phyloP scores from a whole-genome alignment of 2,888 invertebrate species.

The Antheraea assamensis region DNA sequence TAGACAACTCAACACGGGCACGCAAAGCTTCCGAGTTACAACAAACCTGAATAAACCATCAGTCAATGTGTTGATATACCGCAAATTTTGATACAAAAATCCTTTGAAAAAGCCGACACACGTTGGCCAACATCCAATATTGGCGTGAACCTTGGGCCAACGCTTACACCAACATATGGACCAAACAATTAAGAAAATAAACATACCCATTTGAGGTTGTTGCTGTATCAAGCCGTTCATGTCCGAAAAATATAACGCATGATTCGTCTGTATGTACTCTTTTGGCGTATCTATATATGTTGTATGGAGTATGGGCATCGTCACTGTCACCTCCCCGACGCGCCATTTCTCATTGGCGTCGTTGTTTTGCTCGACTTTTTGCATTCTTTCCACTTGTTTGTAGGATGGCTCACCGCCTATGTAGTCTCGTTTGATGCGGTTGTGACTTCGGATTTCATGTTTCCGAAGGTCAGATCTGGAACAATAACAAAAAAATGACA shows the following conservation, averaged over 20 bases:
- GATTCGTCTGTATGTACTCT: constrained; percentile 52
- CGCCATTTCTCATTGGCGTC: constrained; percentile 44
- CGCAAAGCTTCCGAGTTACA: no score
- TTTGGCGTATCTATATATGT: constrained; percentile 62
- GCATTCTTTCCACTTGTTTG: constrained; percentile 69
- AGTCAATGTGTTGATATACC: no score
- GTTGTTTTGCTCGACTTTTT: constrained; percentile 54
- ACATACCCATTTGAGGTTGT: constrained; percentile 59
- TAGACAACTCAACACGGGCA: no score
- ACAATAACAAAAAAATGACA: neutral
- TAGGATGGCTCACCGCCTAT: constrained; percentile 75
- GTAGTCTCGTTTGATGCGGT: constrained; percentile 73
- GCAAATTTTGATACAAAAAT: no score
- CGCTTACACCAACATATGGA: no score
- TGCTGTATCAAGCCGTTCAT: constrained; percentile 59
- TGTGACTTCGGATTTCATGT: constrained; percentile 73
- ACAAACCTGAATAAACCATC: no score
- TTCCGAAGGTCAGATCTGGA: constrained; percentile 73
- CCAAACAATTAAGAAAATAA: neutral
- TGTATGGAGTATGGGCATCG: constrained; percentile 46
- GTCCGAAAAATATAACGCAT: constrained; percentile 66
- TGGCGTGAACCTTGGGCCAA: no score
- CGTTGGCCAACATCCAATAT: no score
- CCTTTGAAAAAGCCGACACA: no score
- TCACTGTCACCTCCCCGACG: constrained; percentile 35